Percentiles rank a stretch among this genome's conserved stretches.
Conservation (phyloP, 2,888 invertebrate species). For the Sycophila texana region DNA sequence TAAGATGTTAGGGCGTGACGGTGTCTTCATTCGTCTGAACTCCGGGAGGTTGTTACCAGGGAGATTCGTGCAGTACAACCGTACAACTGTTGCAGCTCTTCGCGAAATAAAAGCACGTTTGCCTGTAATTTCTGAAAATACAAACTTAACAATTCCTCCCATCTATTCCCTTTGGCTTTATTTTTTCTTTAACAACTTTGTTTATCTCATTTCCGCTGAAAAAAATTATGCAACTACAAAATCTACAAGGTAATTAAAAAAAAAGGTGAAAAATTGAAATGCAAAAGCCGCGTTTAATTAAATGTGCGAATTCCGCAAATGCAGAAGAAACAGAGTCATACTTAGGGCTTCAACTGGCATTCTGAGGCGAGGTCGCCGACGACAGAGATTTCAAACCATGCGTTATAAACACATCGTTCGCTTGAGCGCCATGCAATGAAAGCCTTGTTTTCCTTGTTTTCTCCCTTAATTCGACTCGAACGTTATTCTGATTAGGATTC, state of each 20-base stretch:
- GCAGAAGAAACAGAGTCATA: constrained; percentile 10
- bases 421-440: neutral
- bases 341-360: constrained; percentile 9
- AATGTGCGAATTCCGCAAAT: constrained; percentile 18
- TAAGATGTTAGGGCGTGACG: too few relatives aligned
- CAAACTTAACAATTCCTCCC: neutral
- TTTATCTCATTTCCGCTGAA: neutral
- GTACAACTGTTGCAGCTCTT: neutral
- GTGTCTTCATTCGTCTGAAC: too few relatives aligned
- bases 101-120: neutral
- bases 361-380: neutral
- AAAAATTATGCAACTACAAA: neutral
- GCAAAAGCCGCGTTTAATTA: constrained; percentile 15
- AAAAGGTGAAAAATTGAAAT: neutral
- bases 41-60: too few relatives aligned
- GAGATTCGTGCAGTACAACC: neutral
- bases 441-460: neutral
- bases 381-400: neutral
- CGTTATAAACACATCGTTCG: neutral
- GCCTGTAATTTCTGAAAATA: neutral
- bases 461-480: neutral
- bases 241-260: neutral
- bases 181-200: neutral
- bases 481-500: constrained; percentile 7
- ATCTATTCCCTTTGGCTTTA: neutral